Base-by-base conservation (phyloP, 2,113 vertebrate genomes). In the Cranoglanis bouderius region DNA sequence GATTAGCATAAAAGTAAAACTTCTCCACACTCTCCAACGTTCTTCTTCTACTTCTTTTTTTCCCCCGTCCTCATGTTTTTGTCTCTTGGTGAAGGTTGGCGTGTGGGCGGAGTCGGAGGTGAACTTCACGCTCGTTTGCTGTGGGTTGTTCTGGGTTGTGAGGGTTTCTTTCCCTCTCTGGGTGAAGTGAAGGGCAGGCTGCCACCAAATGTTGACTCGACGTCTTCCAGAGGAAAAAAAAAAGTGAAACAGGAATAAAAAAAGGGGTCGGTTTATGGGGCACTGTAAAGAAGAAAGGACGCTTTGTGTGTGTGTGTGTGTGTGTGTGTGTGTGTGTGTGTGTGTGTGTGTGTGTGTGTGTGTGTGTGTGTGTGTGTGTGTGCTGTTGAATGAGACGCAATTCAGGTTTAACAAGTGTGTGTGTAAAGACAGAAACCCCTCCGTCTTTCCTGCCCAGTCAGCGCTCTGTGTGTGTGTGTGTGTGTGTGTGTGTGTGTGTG, bases 351-450 rank as follows among this genome's bases (percentile, higher is more conserved):
- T 32, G 29, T 82, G 51, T 55, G 51, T 55, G n/a, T 82, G 49
- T 59, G 53, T 82, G 80, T 35, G 51, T 57, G 46, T 80, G 46
- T 78, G 74, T 77, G 75, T 78, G 74, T 77, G 74, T 77, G 40
- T 46, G 74, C 9, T 49, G 75, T 35, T 46, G 40, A 77, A 77
- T 49, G 43, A 77, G 74, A 46, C 43, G 12, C 24, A 49, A 77
- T 77, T 77, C 40, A 49, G 74, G 43, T 77, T 77, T 77, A 77
- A 77, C 40, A 77, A 77, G 74, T 77, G 40, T 77, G 74, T 77
- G 74, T 46, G 74, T 77, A 77, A 77, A 77, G 74, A 77, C 74
- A 77, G 46, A 75, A 77, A 26, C 21, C 38, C 2, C 72, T 75
- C 72, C 2, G 3, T 77, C 40, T 46, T 46, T 74, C 38, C 8